Evolutionary conservation across 2,113 vertebrate species (phyloP).

Genomic region (Phaethon lepturus): DNA sequence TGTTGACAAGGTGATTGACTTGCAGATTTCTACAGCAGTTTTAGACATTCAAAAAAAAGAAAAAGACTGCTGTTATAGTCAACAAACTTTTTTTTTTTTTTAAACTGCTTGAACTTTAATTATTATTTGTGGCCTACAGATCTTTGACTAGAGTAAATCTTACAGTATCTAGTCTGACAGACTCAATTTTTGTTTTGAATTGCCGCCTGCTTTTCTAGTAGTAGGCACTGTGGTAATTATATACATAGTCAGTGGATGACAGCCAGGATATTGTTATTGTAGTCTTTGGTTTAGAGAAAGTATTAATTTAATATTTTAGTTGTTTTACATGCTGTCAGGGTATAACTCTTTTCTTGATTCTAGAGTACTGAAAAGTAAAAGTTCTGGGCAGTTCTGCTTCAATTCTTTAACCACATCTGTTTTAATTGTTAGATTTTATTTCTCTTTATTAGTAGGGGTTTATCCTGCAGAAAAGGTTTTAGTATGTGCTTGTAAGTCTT

Average conservation of each 20-base stretch:
- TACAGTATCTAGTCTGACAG: slow-evolving; percentile 4
- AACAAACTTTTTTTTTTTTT: neutral
- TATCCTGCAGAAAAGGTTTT: neutral
- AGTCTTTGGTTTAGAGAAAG: slow-evolving; percentile 36
- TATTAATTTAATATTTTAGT: slow-evolving; percentile 53
- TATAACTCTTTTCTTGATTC: slow-evolving; percentile 22
- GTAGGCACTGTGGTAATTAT: slow-evolving; percentile 22
- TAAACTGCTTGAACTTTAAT: slow-evolving; percentile 6
- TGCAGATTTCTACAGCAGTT: slow-evolving; percentile 23
- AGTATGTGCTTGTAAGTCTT: neutral
- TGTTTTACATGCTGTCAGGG: slow-evolving; percentile 41
- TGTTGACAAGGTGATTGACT: slow-evolving; percentile 49
- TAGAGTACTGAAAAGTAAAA: slow-evolving; percentile 1
- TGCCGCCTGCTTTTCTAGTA: slow-evolving; percentile 53
- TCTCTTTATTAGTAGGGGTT: neutral
- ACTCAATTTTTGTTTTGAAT: slow-evolving; percentile 48
- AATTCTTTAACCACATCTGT: neutral
- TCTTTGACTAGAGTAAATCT: slow-evolving; percentile 25
- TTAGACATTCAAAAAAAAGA: neutral
- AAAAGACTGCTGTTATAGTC: neutral
- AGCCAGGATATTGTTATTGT: slow-evolving; percentile 14
- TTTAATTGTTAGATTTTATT: slow-evolving; percentile 23
- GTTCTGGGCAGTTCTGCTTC: neutral
- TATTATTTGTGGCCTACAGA: slow-evolving; percentile 2
- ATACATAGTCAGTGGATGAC: neutral